Evolutionary conservation across 2,888 invertebrate genomes (phyloP).

Genomic region (Aspidapion aeneum): DNA sequence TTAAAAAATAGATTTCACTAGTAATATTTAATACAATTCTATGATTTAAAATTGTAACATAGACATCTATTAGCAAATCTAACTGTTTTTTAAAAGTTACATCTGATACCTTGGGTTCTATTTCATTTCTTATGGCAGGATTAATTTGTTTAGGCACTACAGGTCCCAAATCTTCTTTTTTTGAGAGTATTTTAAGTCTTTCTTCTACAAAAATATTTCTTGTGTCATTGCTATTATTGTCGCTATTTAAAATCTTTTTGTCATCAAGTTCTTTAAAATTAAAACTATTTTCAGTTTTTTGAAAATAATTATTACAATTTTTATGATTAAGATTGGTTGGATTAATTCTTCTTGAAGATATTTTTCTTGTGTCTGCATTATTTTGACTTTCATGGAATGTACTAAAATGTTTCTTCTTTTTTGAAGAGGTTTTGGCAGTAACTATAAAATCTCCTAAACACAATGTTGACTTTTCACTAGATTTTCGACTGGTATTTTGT

Average conservation of each 20-base stretch:
- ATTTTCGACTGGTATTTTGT: slow-evolving; percentile 11
- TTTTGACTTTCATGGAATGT: neutral
- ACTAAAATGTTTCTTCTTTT: slow-evolving; percentile 34
- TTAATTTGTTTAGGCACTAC: slow-evolving; percentile 17
- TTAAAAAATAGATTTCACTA: slow-evolving; percentile 66
- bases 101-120: slow-evolving; percentile 48
- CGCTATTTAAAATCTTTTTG: slow-evolving; percentile 23
- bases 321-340: slow-evolving; percentile 48
- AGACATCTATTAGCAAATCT: slow-evolving; percentile 55
- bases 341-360: slow-evolving; percentile 47
- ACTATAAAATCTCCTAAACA: slow-evolving; percentile 45
- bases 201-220: slow-evolving; percentile 32
- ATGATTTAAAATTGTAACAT: slow-evolving; percentile 56
- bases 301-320: slow-evolving; percentile 26
- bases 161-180: slow-evolving; percentile 12
- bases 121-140: slow-evolving; percentile 29
- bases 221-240: no score
- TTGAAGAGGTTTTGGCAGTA: slow-evolving; percentile 25
- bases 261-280: slow-evolving; percentile 31
- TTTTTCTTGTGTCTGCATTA: slow-evolving; percentile 12
- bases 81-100: slow-evolving; percentile 54
- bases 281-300: slow-evolving; percentile 37
- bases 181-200: slow-evolving; percentile 29
- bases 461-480: slow-evolving; percentile 27
- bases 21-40: slow-evolving; percentile 62